Conservation (phyloP, 2,888 invertebrate genomes). For the Zygogramma bicolorata region DNA sequence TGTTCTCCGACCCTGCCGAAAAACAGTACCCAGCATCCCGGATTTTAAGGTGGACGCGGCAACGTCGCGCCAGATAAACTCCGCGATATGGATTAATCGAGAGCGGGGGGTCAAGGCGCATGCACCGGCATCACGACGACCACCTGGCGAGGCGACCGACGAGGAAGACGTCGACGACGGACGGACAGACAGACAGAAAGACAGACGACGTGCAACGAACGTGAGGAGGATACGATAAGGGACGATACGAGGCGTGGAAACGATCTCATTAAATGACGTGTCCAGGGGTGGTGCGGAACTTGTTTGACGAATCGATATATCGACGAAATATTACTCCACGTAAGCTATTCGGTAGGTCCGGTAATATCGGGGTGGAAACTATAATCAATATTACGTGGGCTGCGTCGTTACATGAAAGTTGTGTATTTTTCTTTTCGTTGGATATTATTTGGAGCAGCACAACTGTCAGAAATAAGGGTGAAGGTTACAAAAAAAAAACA, state of each 20-base stretch:
- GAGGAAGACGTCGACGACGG: constrained; percentile 1
- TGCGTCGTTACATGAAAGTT: too few species aligned
- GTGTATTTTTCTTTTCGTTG: too few species aligned
- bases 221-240: not conserved
- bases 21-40: not conserved
- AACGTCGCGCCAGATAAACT: constrained; percentile 27
- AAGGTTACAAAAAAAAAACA: too few species aligned
- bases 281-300: not conserved
- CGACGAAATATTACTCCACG: not conserved
- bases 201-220: not conserved
- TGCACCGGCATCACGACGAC: constrained; percentile 47
- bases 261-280: not conserved
- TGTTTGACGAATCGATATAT: not conserved
- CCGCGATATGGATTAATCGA: constrained; percentile 52
- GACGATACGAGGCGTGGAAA: not conserved
- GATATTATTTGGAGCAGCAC: too few species aligned
- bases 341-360: not conserved
- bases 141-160: constrained; percentile 36
- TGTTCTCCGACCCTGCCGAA: too few species aligned
- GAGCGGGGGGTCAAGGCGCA: constrained; percentile 24
- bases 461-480: too few species aligned
- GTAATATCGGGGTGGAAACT: too few species aligned
- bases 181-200: not conserved
- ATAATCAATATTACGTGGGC: too few species aligned
- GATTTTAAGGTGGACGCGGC: constrained; percentile 13